Evolutionary conservation across 1,140 invertebrate species (phyloP).

Genomic region (Plectus sambesii): DNA sequence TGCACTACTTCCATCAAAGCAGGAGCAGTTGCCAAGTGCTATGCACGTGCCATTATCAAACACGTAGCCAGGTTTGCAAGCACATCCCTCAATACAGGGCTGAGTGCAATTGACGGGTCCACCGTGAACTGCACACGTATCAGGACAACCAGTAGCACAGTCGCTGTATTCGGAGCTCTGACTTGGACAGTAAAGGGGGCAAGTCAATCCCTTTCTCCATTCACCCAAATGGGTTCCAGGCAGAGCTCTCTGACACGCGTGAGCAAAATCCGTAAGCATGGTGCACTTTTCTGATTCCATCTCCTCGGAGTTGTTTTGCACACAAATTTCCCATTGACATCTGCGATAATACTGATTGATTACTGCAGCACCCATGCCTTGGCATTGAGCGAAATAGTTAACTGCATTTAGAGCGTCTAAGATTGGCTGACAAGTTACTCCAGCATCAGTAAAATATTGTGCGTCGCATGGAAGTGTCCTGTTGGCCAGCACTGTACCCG

Average conservation of each 20-base stretch:
- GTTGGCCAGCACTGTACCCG: no score
- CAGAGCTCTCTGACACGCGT: conserved; percentile 13
- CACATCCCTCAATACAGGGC: conserved; percentile 23
- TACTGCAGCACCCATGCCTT: conserved; percentile 16
- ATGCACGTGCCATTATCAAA: no score
- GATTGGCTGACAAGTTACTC: conserved; percentile 13
- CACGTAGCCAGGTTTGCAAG: conserved; percentile 22
- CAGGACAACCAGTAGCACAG: conserved; percentile 23
- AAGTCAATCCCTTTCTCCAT: conserved; percentile 12
- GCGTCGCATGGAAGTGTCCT: no score
- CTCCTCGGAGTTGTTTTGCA: no score
- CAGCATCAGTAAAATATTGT: no score
- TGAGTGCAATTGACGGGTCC: conserved; percentile 12
- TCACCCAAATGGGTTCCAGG: conserved; percentile 1
- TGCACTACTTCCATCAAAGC: no score
- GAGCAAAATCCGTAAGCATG: conserved; percentile 12
- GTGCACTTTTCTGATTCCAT: conserved; percentile 13
- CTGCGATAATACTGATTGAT: conserved; percentile 20
- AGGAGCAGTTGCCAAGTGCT: no score
- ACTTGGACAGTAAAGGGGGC: conserved; percentile 14
- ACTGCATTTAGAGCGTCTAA: conserved; percentile 14
- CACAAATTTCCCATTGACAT: conserved; percentile 24
- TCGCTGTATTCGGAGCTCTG: conserved; percentile 11
- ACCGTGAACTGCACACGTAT: conserved; percentile 21
- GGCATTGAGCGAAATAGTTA: conserved; percentile 20